Evolutionary conservation across 2,113 vertebrate species (phyloP).

Genomic region (Vulpes vulpes): DNA sequence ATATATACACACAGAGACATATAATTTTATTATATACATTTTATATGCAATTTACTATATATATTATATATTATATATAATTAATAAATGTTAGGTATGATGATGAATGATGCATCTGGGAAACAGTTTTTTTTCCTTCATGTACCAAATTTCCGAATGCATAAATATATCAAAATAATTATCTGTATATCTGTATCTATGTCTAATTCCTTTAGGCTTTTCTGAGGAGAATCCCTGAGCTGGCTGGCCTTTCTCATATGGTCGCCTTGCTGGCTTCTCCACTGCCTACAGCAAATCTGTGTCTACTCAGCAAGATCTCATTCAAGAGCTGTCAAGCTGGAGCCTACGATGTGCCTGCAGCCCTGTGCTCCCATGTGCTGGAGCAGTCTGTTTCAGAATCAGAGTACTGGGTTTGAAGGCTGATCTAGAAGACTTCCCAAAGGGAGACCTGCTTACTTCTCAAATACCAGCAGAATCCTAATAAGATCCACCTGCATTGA

Average conservation of each 20-base stretch:
- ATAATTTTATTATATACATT: background rate
- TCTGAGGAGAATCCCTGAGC: background rate
- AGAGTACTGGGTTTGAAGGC: background rate
- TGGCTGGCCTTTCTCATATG: too few relatives aligned
- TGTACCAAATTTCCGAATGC: background rate
- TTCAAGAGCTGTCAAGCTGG: background rate
- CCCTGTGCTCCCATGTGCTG: background rate
- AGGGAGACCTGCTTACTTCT: background rate
- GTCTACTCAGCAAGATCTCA: background rate
- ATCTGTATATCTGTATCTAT: too few relatives aligned
- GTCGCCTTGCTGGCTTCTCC: background rate
- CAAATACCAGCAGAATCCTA: background rate
- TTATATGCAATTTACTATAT: background rate
- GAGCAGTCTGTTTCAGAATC: background rate
- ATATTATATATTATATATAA: background rate
- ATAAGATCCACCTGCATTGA: background rate
- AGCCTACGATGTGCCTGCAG: background rate
- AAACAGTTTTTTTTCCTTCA: background rate
- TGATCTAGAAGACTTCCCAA: background rate
- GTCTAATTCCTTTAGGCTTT: background rate
- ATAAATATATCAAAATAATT: background rate
- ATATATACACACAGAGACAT: too few relatives aligned
- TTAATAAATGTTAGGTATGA: background rate
- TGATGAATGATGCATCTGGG: background rate
- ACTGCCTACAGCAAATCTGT: background rate